phyloP scores from a whole-genome alignment of 2,888 invertebrate species.

The Catocala sponsa region DNA sequence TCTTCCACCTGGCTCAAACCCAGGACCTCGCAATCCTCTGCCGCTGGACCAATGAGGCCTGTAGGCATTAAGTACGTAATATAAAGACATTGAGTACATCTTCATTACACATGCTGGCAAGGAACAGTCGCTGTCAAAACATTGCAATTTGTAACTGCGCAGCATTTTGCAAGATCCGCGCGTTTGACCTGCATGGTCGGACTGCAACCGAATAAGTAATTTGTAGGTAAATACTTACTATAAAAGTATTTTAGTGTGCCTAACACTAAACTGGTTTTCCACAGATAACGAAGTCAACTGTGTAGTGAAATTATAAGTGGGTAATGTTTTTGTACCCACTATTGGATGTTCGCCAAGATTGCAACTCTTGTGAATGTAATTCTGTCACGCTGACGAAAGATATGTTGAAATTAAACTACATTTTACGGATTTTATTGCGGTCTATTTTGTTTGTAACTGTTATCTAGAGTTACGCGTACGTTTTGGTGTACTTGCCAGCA shows the following conservation, averaged over 20 bases:
- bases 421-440: too few species aligned
- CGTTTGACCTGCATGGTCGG: slow-evolving; percentile 7
- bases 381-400: neutral
- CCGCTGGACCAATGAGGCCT: too few species aligned
- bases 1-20: too few species aligned
- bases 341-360: neutral
- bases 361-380: neutral
- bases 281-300: neutral
- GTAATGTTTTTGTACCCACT: neutral
- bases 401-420: too few species aligned
- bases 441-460: too few species aligned
- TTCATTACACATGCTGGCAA: neutral
- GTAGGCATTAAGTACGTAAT: too few species aligned
- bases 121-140: neutral
- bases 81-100: too few species aligned
- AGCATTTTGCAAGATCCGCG: slow-evolving; percentile 15
- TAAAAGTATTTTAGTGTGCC: slow-evolving; percentile 24
- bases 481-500: too few species aligned
- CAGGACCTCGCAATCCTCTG: too few species aligned
- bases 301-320: too few species aligned
- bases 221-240: slow-evolving; percentile 15
- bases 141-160: slow-evolving; percentile 2
- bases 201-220: slow-evolving; percentile 26
- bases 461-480: too few species aligned
- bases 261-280: slow-evolving; percentile 23